Evolutionary conservation across 2,888 invertebrate species (phyloP).

Genomic region (Gortyna flavago): DNA sequence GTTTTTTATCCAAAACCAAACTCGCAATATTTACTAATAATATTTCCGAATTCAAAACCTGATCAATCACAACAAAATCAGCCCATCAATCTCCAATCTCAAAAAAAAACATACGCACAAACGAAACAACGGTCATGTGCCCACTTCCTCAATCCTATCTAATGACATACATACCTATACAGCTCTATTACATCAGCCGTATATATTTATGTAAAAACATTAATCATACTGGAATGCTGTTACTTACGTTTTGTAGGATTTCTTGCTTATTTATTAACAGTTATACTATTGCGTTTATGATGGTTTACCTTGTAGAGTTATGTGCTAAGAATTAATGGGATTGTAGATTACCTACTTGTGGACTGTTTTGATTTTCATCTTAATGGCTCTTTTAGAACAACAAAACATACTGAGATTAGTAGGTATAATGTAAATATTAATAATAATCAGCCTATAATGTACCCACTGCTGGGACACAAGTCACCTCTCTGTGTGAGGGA

Average conservation of each 20-base stretch:
- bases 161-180: constrained; percentile 13
- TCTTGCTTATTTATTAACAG: constrained; percentile 41
- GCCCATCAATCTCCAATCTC: not conserved
- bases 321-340: not conserved
- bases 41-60: not conserved
- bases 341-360: not conserved
- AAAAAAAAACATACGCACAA: not conserved
- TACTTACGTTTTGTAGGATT: constrained; percentile 15
- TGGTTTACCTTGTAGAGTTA: constrained; percentile 4
- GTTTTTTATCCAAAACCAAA: not conserved
- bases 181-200: not conserved
- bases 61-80: not conserved
- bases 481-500: too few species aligned
- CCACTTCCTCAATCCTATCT: constrained; percentile 31
- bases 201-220: constrained; percentile 34
- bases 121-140: not conserved
- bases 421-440: not conserved
- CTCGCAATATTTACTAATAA: too few species aligned
- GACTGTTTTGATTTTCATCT: not conserved
- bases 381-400: not conserved
- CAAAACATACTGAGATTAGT: not conserved
- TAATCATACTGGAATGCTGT: constrained; percentile 35
- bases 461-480: too few species aligned
- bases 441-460: not conserved
- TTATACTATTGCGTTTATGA: constrained; percentile 28